Evolutionary conservation across 1,140 invertebrate species (phyloP).

Genomic region (Pogonognathellus flavescens): DNA sequence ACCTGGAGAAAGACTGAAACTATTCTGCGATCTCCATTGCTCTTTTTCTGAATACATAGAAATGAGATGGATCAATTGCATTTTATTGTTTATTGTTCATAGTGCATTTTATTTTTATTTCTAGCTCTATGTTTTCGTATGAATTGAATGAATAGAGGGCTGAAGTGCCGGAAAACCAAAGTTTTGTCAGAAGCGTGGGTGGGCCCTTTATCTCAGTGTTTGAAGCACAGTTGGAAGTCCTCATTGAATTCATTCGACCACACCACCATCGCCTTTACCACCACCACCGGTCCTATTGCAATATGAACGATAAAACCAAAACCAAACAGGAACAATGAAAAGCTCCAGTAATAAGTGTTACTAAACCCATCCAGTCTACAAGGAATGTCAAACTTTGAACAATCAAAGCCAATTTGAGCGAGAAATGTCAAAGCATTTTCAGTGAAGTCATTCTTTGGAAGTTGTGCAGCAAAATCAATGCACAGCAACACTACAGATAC

Average conservation of each 20-base stretch:
- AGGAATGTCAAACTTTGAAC: constrained; percentile 3
- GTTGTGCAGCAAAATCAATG: neutral
- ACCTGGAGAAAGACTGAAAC: neutral
- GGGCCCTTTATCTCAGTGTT: constrained; percentile 55
- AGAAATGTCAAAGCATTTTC: constrained; percentile 25
- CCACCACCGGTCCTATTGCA: constrained; percentile 6
- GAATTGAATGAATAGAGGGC: constrained; percentile 18
- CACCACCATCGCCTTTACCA: neutral
- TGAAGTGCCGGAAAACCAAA: constrained; percentile 51
- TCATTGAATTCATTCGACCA: constrained; percentile 38
- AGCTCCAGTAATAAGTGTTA: neutral
- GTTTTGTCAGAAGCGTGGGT: constrained; percentile 57
- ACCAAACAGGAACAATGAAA: neutral
- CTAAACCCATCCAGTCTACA: neutral
- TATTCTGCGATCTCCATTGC: neutral
- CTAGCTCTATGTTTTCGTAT: neutral
- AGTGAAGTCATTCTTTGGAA: constrained; percentile 15
- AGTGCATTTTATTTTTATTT: constrained; percentile 22
- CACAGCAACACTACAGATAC: too few species aligned
- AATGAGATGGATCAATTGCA: constrained; percentile 33
- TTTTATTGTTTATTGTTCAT: constrained; percentile 40
- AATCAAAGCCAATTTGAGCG: constrained; percentile 30
- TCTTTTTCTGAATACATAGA: neutral
- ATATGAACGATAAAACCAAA: constrained; percentile 22
- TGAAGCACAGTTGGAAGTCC: constrained; percentile 52